Conservation (phyloP, 2,113 vertebrate species). For the Uria aalge region DNA sequence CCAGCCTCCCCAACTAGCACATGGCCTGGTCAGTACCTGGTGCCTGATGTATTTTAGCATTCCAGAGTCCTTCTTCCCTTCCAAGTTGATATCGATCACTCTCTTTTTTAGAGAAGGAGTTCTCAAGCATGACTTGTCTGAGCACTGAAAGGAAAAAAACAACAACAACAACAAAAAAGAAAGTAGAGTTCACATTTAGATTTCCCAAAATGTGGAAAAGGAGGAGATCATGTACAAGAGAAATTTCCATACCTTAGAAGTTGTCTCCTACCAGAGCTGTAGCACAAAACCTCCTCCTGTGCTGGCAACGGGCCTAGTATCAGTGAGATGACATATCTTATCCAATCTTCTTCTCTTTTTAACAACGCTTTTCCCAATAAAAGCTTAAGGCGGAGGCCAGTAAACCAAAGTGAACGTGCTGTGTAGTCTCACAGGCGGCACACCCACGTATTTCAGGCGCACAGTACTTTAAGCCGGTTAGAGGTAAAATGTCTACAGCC, state of each 20-base stretch:
- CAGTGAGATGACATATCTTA: neutral
- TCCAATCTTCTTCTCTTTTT: neutral
- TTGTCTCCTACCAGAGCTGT: neutral
- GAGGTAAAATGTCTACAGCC: neutral
- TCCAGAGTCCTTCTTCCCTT: slow-evolving; percentile 96
- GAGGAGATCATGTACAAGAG: neutral
- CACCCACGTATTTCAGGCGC: neutral
- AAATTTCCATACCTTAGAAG: neutral
- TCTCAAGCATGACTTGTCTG: slow-evolving; percentile 94
- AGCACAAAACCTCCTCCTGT: neutral
- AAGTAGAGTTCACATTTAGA: neutral
- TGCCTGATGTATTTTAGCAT: slow-evolving; percentile 98
- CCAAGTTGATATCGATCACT: slow-evolving; percentile 84
- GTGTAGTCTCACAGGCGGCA: neutral
- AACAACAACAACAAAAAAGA: neutral
- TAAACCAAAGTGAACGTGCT: neutral
- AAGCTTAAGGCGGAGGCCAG: neutral
- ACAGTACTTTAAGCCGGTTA: neutral
- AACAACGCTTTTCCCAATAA: neutral
- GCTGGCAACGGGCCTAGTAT: neutral
- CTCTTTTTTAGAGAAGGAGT: slow-evolving; percentile 96
- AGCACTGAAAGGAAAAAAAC: slow-evolving; percentile 78
- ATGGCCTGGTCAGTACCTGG: slow-evolving; percentile 78
- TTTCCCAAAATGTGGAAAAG: neutral
- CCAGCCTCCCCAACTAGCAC: neutral